A percentile compares a stretch with the other conserved stretches of the same genome.
phyloP scores from a whole-genome alignment of 1,140 invertebrate genomes.

The Bicyclus anynana region DNA sequence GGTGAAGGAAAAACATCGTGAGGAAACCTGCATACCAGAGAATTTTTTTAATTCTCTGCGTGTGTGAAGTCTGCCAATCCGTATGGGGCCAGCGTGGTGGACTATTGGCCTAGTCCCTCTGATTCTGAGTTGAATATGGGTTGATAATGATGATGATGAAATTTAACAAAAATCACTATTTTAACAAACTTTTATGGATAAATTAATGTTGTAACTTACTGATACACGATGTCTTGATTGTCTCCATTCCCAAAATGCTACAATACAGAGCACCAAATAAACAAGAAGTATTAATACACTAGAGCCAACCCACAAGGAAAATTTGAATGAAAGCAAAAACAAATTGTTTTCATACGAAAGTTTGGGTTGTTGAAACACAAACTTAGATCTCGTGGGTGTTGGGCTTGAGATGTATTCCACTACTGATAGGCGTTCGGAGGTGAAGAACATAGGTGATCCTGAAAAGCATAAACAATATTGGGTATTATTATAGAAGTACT shows the following conservation, averaged over 20 bases:
- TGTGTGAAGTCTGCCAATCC: no score
- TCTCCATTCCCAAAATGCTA: conserved; percentile 69
- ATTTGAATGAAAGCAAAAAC: conserved; percentile 80
- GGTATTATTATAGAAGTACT: no score
- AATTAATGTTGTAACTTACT: conserved; percentile 3
- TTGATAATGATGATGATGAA: no score
- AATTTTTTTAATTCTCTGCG: no score
- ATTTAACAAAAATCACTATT: no score
- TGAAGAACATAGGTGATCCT: conserved; percentile 80
- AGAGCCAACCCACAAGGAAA: conserved; percentile 78
- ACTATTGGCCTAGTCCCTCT: no score
- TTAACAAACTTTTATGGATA: no score
- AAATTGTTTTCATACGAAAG: conserved; percentile 82
- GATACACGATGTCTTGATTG: conserved; percentile 1
- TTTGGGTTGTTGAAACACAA: conserved; percentile 82
- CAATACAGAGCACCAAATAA: conserved; percentile 54
- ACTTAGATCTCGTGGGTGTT: conserved; percentile 79
- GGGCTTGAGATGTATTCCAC: conserved; percentile 81
- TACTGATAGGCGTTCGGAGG: conserved; percentile 76
- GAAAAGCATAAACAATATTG: no score
- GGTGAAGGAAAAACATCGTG: no score
- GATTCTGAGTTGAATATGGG: no score
- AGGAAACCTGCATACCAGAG: no score
- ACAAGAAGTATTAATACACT: conserved; percentile 69
- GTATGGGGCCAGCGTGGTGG: no score